Evolutionary conservation across 2,888 invertebrate genomes (phyloP).

Genomic region (Uloborus plumipes): DNA sequence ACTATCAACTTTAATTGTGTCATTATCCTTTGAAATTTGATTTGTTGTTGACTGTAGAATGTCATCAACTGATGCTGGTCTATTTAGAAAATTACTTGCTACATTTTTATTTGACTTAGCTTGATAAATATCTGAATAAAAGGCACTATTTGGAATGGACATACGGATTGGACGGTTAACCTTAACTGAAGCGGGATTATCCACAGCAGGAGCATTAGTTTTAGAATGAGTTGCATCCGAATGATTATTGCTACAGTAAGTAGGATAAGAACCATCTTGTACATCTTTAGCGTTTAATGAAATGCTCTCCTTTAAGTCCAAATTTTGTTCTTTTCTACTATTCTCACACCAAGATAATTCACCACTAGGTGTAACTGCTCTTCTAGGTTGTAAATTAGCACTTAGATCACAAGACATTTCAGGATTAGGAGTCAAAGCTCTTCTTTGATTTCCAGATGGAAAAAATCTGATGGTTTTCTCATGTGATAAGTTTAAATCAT

Average conservation of each 20-base stretch:
- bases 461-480: constrained; percentile 33
- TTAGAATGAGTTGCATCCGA: background rate
- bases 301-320: constrained; percentile 15
- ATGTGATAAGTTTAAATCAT: constrained; percentile 15
- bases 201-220: too few species aligned
- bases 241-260: constrained; percentile 1
- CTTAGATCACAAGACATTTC: constrained; percentile 50
- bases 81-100: background rate
- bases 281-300: background rate
- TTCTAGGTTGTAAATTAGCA: constrained; percentile 57
- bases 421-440: constrained; percentile 58
- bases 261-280: background rate
- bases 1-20: background rate
- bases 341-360: constrained; percentile 55
- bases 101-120: background rate
- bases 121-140: constrained; percentile 2
- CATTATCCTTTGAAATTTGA: background rate
- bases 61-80: constrained; percentile 18
- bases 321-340: constrained; percentile 18
- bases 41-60: constrained; percentile 9
- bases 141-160: constrained; percentile 43
- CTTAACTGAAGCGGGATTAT: background rate
- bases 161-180: constrained; percentile 24
- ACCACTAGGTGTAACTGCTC: constrained; percentile 62
- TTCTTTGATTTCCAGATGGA: constrained; percentile 33